Percentiles rank a stretch among this genome's conserved stretches.
phyloP scores from a whole-genome alignment of 2,797 vertebrate genomes.

The Buphagus erythrorhynchus region DNA sequence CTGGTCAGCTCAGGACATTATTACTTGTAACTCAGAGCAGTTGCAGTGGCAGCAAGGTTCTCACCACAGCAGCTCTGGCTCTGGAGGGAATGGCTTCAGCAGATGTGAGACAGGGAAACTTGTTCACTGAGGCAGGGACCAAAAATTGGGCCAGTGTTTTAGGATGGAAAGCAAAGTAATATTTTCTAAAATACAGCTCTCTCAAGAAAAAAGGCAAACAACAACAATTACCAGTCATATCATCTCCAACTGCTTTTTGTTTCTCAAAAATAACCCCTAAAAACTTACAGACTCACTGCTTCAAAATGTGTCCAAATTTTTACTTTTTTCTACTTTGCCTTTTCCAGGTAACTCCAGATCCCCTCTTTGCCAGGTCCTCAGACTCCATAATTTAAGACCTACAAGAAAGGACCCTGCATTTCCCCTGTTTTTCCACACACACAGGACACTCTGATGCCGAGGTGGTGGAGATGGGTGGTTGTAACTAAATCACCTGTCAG shows the following conservation, averaged over 20 bases:
- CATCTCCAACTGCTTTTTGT: neutral
- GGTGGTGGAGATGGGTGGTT: neutral
- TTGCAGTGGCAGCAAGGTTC: neutral
- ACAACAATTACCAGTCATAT: neutral
- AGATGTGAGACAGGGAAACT: neutral
- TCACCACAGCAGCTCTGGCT: neutral
- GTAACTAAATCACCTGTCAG: neutral
- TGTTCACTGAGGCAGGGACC: neutral
- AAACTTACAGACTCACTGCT: neutral
- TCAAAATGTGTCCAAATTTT: neutral
- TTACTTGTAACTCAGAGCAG: neutral
- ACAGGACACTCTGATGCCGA: fast-evolving
- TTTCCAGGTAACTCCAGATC: neutral
- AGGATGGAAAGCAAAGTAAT: neutral
- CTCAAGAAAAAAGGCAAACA: neutral
- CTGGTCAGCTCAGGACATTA: neutral
- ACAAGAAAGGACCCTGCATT: neutral
- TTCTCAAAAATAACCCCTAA: neutral
- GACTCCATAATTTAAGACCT: neutral
- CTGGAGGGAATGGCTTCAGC: neutral
- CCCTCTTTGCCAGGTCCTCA: neutral
- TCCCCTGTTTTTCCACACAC: neutral
- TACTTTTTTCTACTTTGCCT: neutral
- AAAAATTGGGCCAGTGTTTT: neutral
- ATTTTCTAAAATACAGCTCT: neutral